Conservation (phyloP, 64 coral and sea anemone species). For the Catalaphyllia jardinei region DNA sequence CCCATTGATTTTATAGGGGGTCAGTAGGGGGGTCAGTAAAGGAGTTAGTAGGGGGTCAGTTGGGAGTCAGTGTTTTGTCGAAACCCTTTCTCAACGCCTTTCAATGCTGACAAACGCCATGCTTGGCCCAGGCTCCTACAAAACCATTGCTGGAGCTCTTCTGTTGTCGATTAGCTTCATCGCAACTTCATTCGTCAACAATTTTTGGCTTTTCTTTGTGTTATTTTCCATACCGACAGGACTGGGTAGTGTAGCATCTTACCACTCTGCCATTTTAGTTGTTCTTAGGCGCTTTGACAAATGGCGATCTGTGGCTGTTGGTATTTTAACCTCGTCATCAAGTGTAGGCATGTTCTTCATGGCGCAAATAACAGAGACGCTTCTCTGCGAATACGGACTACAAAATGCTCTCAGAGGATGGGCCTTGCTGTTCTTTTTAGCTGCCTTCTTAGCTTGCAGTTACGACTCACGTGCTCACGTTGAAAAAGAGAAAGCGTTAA, state of each 20-base stretch:
- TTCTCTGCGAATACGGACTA: conserved; percentile 1
- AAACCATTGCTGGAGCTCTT: neutral
- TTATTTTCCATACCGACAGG: neutral
- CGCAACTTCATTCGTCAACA: neutral
- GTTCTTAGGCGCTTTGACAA: neutral
- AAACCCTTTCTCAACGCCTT: no score
- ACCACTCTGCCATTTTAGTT: neutral
- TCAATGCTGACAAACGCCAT: no score
- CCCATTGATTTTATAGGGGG: no score
- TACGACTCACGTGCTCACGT: neutral
- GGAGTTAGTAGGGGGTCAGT: no score
- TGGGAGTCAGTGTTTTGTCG: no score
- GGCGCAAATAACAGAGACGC: neutral
- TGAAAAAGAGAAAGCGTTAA: neutral
- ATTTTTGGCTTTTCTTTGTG: neutral
- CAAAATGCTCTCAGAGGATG: conserved; percentile 1
- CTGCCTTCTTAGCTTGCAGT: neutral
- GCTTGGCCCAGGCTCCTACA: no score
- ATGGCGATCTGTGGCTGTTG: neutral
- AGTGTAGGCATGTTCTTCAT: conserved; percentile 19
- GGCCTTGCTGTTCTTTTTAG: neutral
- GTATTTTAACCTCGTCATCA: neutral
- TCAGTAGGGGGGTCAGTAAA: no score
- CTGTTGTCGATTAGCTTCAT: neutral
- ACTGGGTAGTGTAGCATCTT: neutral